Evolutionary conservation across 2,888 invertebrate genomes (phyloP), one percentile per base, ranked within the genome.

Genomic region (Helicoverpa assulta): DNA sequence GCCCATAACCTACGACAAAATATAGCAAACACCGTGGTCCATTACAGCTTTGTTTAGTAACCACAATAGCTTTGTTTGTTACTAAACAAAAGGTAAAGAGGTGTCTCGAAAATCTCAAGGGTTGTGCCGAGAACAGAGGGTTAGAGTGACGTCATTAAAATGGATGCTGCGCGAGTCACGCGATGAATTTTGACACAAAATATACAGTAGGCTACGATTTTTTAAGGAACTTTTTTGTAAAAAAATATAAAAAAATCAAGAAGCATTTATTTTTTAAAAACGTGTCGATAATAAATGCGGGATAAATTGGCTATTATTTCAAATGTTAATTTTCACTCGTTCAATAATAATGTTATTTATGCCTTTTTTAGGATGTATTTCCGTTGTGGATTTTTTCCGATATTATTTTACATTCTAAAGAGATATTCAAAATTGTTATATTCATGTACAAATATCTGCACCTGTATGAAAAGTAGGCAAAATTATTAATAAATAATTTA

Each of bases 91-190:
- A 85, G 83, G 81, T 73, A 78, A 75, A 80, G 82, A 83, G 76
- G 81, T 83, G 82, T 75, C 69, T 79, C 69, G 63, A 84, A 86
- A 86, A 85, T 86, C 86, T 89, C 85, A 90, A 91, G 91, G 91
- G 92, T 89, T 91, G 77, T 65, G 83, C 83, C 85, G 82, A 72
- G 68, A 80, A 70, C 82, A 85, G 88, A 10, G 91, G 90, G 88
- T 47, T 47, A n/a, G n/a, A 6, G 47, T 90, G 91, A 88, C 86
- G 91, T 91, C 92, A 92, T 93, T 93, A 93, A 93, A 92, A 92
- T 92, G 87, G 85, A 92, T 91, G 90, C 81, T 84, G 86, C 83
- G 89, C 86, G 88, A 73, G 79, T 81, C 78, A 81, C 80, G 84
- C 74, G 79, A 82, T 81, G 86, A 82, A 87, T 86, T 88, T 86